Conservation (phyloP, 2,888 invertebrate genomes). For the Drosophila niveifrons region DNA sequence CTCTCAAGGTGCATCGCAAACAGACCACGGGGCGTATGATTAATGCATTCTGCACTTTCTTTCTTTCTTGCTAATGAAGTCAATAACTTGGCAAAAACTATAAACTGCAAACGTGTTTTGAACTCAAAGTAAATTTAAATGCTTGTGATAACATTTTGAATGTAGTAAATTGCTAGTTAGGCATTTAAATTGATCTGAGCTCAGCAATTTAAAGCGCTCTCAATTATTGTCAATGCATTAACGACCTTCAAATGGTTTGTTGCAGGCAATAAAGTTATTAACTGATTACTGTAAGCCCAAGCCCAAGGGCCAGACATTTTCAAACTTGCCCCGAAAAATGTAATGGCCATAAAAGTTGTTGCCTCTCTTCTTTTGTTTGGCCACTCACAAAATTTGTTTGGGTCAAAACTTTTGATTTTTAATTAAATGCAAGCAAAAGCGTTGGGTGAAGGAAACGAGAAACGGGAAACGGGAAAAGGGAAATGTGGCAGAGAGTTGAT, state of each 20-base stretch:
- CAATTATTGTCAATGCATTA: neutral
- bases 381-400: constrained; percentile 19
- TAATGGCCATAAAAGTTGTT: constrained; percentile 25
- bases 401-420: constrained; percentile 44
- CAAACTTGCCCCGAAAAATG: constrained; percentile 7
- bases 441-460: neutral
- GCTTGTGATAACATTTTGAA: no score
- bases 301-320: constrained; percentile 14
- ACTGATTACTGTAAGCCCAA: neutral
- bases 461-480: neutral
- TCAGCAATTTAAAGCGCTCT: neutral
- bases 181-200: neutral
- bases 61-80: neutral
- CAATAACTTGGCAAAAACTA: neutral
- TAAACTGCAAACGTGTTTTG: neutral
- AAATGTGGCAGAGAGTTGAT: constrained; percentile 4
- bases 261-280: neutral
- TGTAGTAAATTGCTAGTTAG: no score
- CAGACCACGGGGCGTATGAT: constrained; percentile 55
- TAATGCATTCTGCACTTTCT: constrained; percentile 64
- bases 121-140: neutral
- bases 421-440: constrained; percentile 50
- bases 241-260: neutral
- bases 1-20: constrained; percentile 28
- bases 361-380: constrained; percentile 2